These are phyloP conservation scores for Mycetomoellerius zeteki DNA, from an alignment of 1,140 invertebrate species.

Conservation along the genomic window DNA sequence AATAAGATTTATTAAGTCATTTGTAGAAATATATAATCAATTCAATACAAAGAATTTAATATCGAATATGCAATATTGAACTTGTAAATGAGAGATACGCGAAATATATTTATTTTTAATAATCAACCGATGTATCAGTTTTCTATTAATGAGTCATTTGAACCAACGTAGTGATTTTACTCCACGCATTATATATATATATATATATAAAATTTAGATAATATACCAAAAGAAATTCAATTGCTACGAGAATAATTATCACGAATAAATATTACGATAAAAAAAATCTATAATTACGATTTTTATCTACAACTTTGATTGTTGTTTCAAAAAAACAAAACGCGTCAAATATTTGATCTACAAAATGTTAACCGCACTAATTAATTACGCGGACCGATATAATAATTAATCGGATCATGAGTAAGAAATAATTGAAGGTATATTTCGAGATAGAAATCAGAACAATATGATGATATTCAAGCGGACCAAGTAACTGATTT, in stretches of 20 bases:
- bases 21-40: background rate
- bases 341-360: background rate
- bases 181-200: no score
- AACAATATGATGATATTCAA: no score
- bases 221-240: no score
- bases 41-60: no score
- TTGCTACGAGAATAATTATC: no score
- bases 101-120: background rate
- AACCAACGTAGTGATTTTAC: no score
- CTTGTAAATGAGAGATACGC: background rate
- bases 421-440: background rate
- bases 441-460: background rate
- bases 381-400: background rate
- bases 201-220: no score
- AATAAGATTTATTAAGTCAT: no score
- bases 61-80: background rate
- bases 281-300: background rate
- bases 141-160: no score
- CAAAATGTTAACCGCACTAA: background rate
- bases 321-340: background rate
- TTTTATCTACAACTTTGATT: background rate
- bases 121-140: background rate
- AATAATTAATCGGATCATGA: background rate
- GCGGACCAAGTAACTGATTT: no score
- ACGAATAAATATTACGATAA: no score